Percentiles rank a stretch among this genome's conserved stretches.
These are phyloP conservation scores for Agriotes lineatus DNA, from an alignment of 2,888 invertebrate genomes.

Conservation along the genomic window DNA sequence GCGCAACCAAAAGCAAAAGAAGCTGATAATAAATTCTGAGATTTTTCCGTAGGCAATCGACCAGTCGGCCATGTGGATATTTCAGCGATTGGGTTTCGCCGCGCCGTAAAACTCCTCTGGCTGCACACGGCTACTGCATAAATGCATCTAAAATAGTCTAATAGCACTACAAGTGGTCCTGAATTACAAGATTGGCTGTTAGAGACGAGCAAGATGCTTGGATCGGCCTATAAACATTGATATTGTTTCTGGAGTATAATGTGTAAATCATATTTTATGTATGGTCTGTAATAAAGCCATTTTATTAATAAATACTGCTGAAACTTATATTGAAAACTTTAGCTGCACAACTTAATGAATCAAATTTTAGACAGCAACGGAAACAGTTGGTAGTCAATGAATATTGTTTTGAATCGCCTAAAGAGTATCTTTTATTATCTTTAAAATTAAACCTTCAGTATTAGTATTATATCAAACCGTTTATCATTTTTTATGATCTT, in stretches of 20 bases:
- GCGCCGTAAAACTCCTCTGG: slow-evolving; percentile 28
- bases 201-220: slow-evolving; percentile 16
- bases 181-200: slow-evolving; percentile 43
- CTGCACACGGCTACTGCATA: slow-evolving; percentile 44
- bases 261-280: neutral
- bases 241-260: neutral
- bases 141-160: slow-evolving; percentile 50
- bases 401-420: no score
- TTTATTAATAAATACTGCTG: slow-evolving; percentile 34
- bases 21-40: slow-evolving; percentile 45
- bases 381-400: no score
- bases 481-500: no score
- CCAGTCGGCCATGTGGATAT: slow-evolving; percentile 33
- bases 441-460: no score
- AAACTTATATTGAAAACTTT: slow-evolving; percentile 25
- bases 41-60: slow-evolving; percentile 42
- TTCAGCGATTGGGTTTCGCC: slow-evolving; percentile 10
- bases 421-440: no score
- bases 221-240: neutral
- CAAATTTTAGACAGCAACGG: slow-evolving; percentile 29
- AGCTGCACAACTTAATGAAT: slow-evolving; percentile 34
- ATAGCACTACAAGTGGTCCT: slow-evolving; percentile 47
- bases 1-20: slow-evolving; percentile 46
- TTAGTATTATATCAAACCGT: no score
- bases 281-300: neutral